Percentiles rank a stretch among this genome's conserved stretches.
Evolutionary conservation across 1,140 invertebrate genomes (phyloP).

Genomic region (Venturia canescens): DNA sequence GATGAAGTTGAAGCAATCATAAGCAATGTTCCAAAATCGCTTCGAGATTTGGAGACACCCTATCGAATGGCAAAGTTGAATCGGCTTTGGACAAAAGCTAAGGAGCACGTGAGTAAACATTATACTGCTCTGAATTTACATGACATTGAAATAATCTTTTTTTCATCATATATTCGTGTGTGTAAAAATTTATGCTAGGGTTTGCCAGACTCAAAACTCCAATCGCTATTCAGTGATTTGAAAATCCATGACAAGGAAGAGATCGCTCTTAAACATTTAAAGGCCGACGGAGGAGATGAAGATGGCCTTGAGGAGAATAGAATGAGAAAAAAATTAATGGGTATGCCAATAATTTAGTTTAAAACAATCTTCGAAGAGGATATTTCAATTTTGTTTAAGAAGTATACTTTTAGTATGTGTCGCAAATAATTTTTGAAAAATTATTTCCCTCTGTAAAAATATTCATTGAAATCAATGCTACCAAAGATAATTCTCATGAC

Average conservation of each 20-base stretch:
- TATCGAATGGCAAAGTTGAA: conserved; percentile 92
- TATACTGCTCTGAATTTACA: not conserved
- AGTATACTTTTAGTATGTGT: no score
- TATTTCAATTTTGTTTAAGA: no score
- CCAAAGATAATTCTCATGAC: no score
- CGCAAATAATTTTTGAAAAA: no score
- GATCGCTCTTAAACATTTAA: conserved; percentile 88
- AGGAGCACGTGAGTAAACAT: conserved; percentile 81
- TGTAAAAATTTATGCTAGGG: conserved; percentile 79
- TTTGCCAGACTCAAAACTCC: conserved; percentile 89
- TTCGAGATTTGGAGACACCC: conserved; percentile 84
- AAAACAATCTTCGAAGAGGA: no score
- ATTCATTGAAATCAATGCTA: no score
- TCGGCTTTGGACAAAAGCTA: conserved; percentile 89
- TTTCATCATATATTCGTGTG: not conserved
- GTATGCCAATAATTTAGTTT: conserved; percentile 66
- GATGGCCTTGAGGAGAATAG: conserved; percentile 91
- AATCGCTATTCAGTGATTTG: conserved; percentile 90
- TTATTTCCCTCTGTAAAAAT: no score
- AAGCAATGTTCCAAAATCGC: conserved; percentile 68
- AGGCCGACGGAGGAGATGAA: conserved; percentile 89
- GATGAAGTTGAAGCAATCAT: conserved; percentile 66
- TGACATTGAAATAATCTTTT: not conserved
- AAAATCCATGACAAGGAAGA: conserved; percentile 96
- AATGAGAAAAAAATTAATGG: conserved; percentile 87